Evolutionary conservation across 1,140 invertebrate genomes (phyloP).

Genomic region (Lordiphosa mommai): DNA sequence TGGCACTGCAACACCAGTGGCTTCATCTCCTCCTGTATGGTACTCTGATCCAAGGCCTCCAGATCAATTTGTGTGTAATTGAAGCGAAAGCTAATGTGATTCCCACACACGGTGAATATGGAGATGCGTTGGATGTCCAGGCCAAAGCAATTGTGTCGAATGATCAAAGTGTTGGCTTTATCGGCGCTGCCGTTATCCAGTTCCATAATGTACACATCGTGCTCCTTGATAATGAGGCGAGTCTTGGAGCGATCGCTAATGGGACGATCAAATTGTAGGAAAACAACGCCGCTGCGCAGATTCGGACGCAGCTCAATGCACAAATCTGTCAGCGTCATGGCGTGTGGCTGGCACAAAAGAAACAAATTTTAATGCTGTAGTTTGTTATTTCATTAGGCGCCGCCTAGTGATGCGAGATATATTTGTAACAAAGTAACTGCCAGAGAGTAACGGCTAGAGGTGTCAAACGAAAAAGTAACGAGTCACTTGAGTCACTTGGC

Average conservation of each 20-base stretch:
- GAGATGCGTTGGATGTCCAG: conserved; percentile 47
- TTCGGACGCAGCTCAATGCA: conserved; percentile 61
- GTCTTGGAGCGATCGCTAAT: conserved; percentile 19
- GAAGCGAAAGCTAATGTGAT: conserved; percentile 53
- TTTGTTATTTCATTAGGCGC: too few relatives aligned
- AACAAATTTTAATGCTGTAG: too few relatives aligned
- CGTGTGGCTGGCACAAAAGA: too few relatives aligned
- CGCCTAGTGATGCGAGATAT: too few relatives aligned
- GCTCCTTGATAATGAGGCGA: conserved; percentile 41
- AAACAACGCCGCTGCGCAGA: conserved; percentile 35
- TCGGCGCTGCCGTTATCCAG: not conserved
- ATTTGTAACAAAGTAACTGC: too few relatives aligned
- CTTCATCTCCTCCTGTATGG: conserved; percentile 5
- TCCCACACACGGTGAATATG: conserved; percentile 16
- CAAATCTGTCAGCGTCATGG: conserved; percentile 12
- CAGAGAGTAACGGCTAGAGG: too few relatives aligned
- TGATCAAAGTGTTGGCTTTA: conserved; percentile 8
- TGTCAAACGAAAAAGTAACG: too few relatives aligned
- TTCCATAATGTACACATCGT: conserved; percentile 39
- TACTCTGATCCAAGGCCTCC: conserved; percentile 17
- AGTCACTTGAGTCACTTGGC: too few relatives aligned
- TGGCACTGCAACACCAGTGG: conserved; percentile 11
- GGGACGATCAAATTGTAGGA: conserved; percentile 32
- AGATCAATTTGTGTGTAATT: conserved; percentile 46
- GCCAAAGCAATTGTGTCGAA: conserved; percentile 35